These are phyloP conservation scores for Bostrychus sinensis DNA, from an alignment of 2,113 vertebrate genomes.

Conservation along the genomic window DNA sequence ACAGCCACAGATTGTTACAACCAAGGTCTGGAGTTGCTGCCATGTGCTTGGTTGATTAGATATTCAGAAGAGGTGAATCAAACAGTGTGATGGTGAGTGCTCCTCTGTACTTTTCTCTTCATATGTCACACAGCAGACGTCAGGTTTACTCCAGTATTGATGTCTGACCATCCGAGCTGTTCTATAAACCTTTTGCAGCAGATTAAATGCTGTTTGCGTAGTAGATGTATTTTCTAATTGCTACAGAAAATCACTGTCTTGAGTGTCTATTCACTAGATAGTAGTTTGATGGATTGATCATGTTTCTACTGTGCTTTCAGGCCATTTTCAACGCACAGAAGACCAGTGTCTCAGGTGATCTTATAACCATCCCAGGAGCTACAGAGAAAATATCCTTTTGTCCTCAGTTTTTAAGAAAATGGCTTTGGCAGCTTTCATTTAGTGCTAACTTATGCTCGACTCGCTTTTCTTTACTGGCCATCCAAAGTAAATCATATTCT, in stretches of 20 bases:
- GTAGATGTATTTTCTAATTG: neutral
- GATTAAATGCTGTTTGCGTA: constrained; percentile 1
- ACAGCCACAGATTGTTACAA: too few species aligned
- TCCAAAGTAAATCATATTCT: constrained; percentile 5
- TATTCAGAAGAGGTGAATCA: too few species aligned
- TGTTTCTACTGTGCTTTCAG: constrained; percentile 47
- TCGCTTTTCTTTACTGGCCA: neutral
- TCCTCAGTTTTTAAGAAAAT: neutral
- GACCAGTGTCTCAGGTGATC: constrained; percentile 81
- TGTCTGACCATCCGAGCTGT: neutral
- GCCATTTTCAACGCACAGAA: constrained; percentile 82
- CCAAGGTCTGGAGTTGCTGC: too few species aligned
- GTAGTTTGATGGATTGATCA: neutral
- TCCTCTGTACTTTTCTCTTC: neutral
- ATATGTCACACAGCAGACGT: neutral
- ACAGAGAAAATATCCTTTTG: constrained; percentile 86
- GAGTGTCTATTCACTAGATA: neutral
- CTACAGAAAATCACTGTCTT: neutral
- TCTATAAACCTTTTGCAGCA: neutral
- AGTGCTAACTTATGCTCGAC: neutral
- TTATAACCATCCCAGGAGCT: constrained; percentile 80
- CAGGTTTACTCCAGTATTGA: neutral
- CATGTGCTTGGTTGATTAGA: too few species aligned
- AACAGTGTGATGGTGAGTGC: neutral
- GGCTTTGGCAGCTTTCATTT: neutral